Evolutionary conservation across 2,113 vertebrate species (phyloP).

Genomic region (Pardalotus punctatus): DNA sequence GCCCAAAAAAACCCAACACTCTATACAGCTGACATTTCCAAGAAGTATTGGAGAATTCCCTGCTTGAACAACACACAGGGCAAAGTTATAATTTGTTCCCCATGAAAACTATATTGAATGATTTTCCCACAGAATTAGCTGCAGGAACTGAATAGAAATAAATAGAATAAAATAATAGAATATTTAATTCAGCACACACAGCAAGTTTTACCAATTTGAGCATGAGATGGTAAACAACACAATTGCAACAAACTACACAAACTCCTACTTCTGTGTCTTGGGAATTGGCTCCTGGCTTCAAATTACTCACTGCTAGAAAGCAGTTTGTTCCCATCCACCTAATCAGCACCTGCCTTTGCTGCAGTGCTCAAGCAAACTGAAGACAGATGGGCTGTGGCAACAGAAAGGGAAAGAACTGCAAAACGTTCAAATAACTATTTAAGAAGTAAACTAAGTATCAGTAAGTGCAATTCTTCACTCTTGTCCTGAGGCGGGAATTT

Average conservation of each 20-base stretch:
- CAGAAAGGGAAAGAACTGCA: neutral
- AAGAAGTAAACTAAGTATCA: neutral
- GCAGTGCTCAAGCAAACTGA: neutral
- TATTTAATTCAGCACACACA: neutral
- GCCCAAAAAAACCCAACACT: no score
- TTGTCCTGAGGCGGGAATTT: neutral
- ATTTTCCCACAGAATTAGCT: neutral
- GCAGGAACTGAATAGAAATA: neutral
- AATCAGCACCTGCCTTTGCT: neutral
- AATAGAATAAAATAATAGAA: neutral
- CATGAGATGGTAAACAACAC: neutral
- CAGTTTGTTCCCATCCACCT: neutral
- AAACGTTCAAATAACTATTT: neutral
- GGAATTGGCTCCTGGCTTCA: constrained; percentile 8
- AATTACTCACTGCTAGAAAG: neutral
- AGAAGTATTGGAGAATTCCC: neutral
- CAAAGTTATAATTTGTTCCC: neutral
- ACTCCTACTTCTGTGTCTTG: neutral
- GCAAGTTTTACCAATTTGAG: neutral
- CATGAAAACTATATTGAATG: neutral
- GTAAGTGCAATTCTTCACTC: neutral
- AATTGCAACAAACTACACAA: neutral
- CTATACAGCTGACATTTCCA: neutral
- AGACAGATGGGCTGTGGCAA: neutral
- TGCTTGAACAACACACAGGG: neutral